Evolutionary conservation across 92 coral and sea anemone species (phyloP).

Genomic region (Porites evermanni): DNA sequence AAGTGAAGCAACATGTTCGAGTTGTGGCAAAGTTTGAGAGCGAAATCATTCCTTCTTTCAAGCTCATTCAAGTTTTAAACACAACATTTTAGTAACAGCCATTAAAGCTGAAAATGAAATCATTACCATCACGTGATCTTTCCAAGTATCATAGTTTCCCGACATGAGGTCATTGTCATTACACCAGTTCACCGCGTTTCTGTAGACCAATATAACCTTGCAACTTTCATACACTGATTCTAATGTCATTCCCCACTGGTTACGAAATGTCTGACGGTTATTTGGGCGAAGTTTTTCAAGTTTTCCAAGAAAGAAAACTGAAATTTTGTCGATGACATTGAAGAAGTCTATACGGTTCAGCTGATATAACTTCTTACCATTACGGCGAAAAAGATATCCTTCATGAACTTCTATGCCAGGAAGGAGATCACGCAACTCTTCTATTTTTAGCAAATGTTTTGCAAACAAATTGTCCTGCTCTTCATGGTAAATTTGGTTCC

Average conservation of each 20-base stretch:
- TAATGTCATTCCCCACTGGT: not conserved
- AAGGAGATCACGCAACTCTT: not conserved
- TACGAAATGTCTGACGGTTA: no score
- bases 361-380: no score
- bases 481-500: not conserved
- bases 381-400: not conserved
- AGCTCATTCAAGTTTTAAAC: rapidly evolving
- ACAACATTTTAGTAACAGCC: not conserved
- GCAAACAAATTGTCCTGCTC: not conserved
- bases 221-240: not conserved
- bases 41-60: no score
- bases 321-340: not conserved
- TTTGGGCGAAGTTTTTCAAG: not conserved
- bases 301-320: not conserved
- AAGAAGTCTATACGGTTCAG: not conserved
- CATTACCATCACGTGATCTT: constrained; percentile 6
- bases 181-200: not conserved
- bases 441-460: no score
- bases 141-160: not conserved
- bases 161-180: not conserved
- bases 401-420: no score
- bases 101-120: constrained; percentile 14
- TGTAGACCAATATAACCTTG: not conserved
- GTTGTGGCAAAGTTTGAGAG: no score
- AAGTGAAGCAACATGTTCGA: no score